Evolutionary conservation across 2,113 vertebrate species (phyloP), one percentile per base, ranked within the genome.

Genomic region (Oceanites oceanicus): DNA sequence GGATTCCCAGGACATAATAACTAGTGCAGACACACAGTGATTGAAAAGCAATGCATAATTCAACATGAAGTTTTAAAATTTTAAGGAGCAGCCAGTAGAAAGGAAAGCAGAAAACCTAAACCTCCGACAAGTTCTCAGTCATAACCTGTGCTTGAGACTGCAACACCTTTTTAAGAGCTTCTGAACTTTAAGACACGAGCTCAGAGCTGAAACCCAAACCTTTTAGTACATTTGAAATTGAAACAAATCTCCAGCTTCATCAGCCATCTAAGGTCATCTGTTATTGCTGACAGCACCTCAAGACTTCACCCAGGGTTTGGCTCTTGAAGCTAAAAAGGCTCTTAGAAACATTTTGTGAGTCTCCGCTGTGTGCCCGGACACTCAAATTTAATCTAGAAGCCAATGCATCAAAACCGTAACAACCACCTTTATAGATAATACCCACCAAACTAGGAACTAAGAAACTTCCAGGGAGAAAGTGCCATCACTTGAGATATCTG

Each of bases 1-100:
- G 68, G 67, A 91, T 68, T 94, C 63, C n/a, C 55, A 87, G 55
- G 59, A 81, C 50, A 16, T 49, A 85, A 71, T 32, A 90, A 86
- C 62, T 49, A 84, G 58, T 26, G 34, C n/a, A 94, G 47, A 58
- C 38, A 79, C 38, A 62, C 12, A 76, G 71, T 32, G 13, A 82
- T 13, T 92, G 73, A 94, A 94, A 92, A 78, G 58, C 32, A 92
- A 87, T 94, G 50, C 62, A 94, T 95, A 91, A 91, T 91, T 87
- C 81, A 97, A 70, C 11, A 50, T 1, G 7, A 91, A 85, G 50
- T 66, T 92, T 92, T 89, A 86, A 92, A 85, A 66, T 87, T 95
- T 92, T 88, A 95, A 95, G 53, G 44, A 92, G 49, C 70, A 94
- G 32, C 9, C 49, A 81, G n/a, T 53, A 86, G 45, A 89, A 92